Evolutionary conservation across 2,113 vertebrate genomes (phyloP).

Genomic region (Cariama cristata): DNA sequence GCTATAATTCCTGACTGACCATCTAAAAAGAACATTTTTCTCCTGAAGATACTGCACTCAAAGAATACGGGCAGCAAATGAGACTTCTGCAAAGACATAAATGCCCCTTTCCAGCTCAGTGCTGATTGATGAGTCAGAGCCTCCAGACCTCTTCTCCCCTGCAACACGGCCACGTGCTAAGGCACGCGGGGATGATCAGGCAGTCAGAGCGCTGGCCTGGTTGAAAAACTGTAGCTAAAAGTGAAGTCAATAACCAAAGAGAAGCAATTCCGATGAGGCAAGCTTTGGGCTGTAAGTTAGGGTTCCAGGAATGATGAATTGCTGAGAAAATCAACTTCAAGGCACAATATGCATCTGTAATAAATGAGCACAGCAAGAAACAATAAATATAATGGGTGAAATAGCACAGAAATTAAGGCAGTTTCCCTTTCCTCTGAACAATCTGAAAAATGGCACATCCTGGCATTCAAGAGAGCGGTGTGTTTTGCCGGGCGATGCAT

Average conservation of each 20-base stretch:
- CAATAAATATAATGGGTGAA: not conserved
- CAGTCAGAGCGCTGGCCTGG: not conserved
- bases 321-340: not conserved
- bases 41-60: not conserved
- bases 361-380: not conserved
- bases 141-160: not conserved
- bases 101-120: not conserved
- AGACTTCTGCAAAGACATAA: not conserved
- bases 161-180: too few relatives aligned
- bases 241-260: not conserved
- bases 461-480: rapidly evolving
- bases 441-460: not conserved
- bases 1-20: not conserved
- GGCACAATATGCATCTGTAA: not conserved
- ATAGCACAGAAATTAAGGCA: not conserved
- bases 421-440: not conserved
- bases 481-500: not conserved
- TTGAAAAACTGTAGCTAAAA: not conserved
- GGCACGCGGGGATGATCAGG: not conserved
- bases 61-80: not conserved
- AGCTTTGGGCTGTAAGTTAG: not conserved
- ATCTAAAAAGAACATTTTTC: not conserved
- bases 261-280: not conserved
- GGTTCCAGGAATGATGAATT: not conserved
- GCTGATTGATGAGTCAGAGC: not conserved